Evolutionary conservation across 92 coral and sea anemone genomes (phyloP).

Genomic region (Phenganax stokvisi): DNA sequence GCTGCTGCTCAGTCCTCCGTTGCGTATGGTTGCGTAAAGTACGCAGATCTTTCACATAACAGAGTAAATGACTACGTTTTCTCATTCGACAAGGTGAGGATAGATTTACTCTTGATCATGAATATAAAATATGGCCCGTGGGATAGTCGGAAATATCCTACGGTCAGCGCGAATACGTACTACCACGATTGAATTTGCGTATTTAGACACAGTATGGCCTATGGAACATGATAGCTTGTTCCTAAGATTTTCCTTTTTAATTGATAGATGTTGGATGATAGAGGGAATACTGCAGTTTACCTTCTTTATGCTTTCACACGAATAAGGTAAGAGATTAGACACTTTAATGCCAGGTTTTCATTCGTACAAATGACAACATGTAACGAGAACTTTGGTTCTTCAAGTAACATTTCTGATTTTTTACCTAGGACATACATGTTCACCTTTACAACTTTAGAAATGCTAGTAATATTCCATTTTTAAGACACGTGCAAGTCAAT

Average conservation of each 20-base stretch:
- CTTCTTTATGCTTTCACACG: conserved; percentile 87
- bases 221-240: not conserved
- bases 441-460: no score
- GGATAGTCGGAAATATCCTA: no score
- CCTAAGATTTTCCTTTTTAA: not conserved
- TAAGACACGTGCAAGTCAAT: no score
- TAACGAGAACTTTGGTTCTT: no score
- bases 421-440: no score
- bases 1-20: conserved; percentile 83
- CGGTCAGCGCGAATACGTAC: no score
- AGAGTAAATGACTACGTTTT: conserved; percentile 91
- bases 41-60: conserved; percentile 95
- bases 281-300: conserved; percentile 95
- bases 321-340: conserved; percentile 56
- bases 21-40: conserved; percentile 93
- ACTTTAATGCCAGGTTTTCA: no score
- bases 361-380: not conserved
- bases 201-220: no score
- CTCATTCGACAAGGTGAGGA: conserved; percentile 92
- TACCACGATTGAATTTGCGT: no score
- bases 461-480: no score
- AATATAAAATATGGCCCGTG: not conserved
- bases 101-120: not conserved
- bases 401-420: no score
- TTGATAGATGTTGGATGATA: conserved; percentile 93